Conservation (phyloP, 1,140 invertebrate genomes). For the Drosophila pandora region DNA sequence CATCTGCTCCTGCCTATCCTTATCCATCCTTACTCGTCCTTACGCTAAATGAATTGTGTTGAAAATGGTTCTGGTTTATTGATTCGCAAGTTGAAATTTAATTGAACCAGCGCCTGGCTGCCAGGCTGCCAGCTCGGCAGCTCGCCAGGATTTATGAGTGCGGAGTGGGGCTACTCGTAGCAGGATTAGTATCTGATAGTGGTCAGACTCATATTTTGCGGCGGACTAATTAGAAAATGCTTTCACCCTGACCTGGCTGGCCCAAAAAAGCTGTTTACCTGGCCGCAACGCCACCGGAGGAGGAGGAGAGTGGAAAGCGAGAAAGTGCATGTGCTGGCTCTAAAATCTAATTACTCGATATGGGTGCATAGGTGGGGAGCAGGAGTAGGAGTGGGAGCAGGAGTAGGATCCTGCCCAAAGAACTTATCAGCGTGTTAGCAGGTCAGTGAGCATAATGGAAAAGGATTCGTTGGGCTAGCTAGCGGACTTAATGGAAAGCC, state of each 20-base stretch:
- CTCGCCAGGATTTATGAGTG: constrained; percentile 56
- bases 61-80: constrained; percentile 76
- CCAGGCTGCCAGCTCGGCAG: not conserved
- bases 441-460: constrained; percentile 45
- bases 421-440: constrained; percentile 59
- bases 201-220: constrained; percentile 64
- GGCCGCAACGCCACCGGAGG: constrained; percentile 4
- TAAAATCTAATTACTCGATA: constrained; percentile 72
- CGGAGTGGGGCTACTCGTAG: constrained; percentile 22
- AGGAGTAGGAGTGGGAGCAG: not conserved
- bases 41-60: constrained; percentile 69
- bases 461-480: constrained; percentile 10
- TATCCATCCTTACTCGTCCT: too few relatives aligned
- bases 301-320: not conserved
- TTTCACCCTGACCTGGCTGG: constrained; percentile 4
- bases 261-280: constrained; percentile 54
- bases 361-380: constrained; percentile 4
- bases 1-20: constrained; percentile 25
- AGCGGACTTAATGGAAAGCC: not conserved
- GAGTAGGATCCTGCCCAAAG: constrained; percentile 3
- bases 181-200: constrained; percentile 37
- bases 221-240: constrained; percentile 67
- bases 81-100: constrained; percentile 80
- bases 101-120: constrained; percentile 57
- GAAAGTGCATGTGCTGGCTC: constrained; percentile 57